Base-by-base conservation (phyloP, 2,888 invertebrate genomes). In the Agrotis puta region DNA sequence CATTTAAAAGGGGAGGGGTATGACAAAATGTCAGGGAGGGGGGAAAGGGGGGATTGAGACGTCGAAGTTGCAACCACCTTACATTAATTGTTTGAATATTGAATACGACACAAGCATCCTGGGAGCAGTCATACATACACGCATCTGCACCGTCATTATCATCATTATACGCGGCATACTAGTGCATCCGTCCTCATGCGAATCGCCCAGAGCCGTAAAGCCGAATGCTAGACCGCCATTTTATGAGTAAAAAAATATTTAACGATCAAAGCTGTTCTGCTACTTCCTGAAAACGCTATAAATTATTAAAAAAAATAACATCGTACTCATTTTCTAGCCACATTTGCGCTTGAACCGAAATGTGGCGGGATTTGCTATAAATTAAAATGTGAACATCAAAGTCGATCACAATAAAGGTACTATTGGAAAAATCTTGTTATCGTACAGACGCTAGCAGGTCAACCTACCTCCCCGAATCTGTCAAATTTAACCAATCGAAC, bases 91-190 rank as follows among this genome's bases (percentile, higher is more conserved):
- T 86, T 87, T 88, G 89, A 86, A 90, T 92, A 92, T 88, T 88
- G 89, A 89, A 89, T 90, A 90, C 88, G 84, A 90, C 88, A 91
- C 92, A 90, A 91, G 88, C 92, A 90, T 88, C 90, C 92, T 67
- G 73, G 74, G 71, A 57, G 66, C 73, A 83, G 62, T 68, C 85
- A 87, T 83, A 85, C 85, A 75, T 69, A 82, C 86, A 87, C 82
- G 69, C 82, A 87, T 86, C 80, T 83, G 75, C 86, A 80, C 85
- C 85, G 18, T 85, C 86, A 85, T 81, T 75, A 82, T 75, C 68
- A 73, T 71, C 66, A 73, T 71, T 66, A 74, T 73, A 82, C 73
- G 77, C 72, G 74, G 79, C 79, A 82, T 81, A 79, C 77, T 73
- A 70, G 66, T 77, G 70, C 84, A 87, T 86, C 65, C 84, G 72